These are phyloP conservation scores for Nycticebus coucang DNA, from an alignment of 2,113 vertebrate genomes.

Conservation along the genomic window DNA sequence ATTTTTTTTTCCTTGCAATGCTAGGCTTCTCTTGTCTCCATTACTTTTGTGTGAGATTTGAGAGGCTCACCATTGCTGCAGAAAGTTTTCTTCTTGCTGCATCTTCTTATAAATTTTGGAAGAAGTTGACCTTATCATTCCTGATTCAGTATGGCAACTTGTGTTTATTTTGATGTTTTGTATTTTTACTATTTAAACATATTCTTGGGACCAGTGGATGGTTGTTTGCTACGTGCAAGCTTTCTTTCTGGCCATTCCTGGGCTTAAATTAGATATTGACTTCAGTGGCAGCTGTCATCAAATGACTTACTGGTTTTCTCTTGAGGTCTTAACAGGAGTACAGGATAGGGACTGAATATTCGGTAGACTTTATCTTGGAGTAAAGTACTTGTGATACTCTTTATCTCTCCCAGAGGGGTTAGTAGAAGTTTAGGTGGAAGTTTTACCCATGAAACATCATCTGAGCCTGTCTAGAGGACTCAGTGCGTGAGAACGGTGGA, in stretches of 20 bases:
- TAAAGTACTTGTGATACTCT: neutral
- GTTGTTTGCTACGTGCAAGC: neutral
- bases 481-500: neutral
- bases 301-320: neutral
- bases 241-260: neutral
- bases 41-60: neutral
- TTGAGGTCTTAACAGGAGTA: neutral
- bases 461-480: neutral
- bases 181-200: conserved; percentile 2
- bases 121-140: neutral
- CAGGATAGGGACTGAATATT: neutral
- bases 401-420: neutral
- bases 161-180: neutral
- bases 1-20: too few relatives aligned
- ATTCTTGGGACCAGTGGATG: neutral
- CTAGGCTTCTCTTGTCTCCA: neutral
- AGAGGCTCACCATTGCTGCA: neutral
- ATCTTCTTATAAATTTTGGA: neutral
- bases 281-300: neutral
- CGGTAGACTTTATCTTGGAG: neutral
- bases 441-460: neutral
- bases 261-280: neutral
- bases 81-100: neutral
- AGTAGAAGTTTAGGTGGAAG: neutral
- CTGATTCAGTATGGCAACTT: neutral